Base-by-base conservation (phyloP, 2,113 vertebrate genomes). In the Sardina pilchardus region DNA sequence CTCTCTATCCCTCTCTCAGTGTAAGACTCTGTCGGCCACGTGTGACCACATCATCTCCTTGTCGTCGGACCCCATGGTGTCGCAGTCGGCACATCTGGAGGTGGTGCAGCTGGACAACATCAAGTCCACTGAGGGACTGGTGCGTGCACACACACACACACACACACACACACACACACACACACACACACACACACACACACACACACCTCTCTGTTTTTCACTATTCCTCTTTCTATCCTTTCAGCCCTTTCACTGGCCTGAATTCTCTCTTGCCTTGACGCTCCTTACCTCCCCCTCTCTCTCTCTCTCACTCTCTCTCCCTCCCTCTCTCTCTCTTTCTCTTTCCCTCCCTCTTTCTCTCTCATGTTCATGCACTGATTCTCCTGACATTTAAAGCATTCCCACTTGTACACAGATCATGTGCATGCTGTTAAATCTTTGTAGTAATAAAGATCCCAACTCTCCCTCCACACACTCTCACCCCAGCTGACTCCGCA, bases 11-110 rank as follows among this genome's bases (percentile, higher is more conserved):
- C 16, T 53, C 50, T 53, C 45, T 48, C 87, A 99, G 98, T 97
- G 97, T 92, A 99, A 98, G 92, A 96, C 96, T 88, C 94, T 99
- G 87, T 99, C 97, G 85, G 96, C 95, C 83, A 98, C 98, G 90
- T 99, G 98, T n/a, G 98, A 99, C 91, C 98, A 98, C 93, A 98
- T 96, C 34, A 96, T 98, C 90, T 95, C 95, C 1, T 96, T 97
- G 53, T 94, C 98, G 17, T 96, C 96, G 7, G 98, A 99, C 89
- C 97, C 97, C 0, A 92, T 98, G 87, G 96, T 99, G 94, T 99
- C 97, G 91, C 98, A 99, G 93, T 97, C 97, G 82, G 97, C 98
- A 0, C 97, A 98, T 91, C 91, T 99, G 91, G 97, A 99, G 86
- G 97, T 98, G 39, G 97, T 99, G 88, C 96, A 97, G 87, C 93